A percentile compares a stretch with the other conserved stretches of the same genome.
phyloP scores from a whole-genome alignment of 1,140 invertebrate genomes.

The Chymomyza costata region DNA sequence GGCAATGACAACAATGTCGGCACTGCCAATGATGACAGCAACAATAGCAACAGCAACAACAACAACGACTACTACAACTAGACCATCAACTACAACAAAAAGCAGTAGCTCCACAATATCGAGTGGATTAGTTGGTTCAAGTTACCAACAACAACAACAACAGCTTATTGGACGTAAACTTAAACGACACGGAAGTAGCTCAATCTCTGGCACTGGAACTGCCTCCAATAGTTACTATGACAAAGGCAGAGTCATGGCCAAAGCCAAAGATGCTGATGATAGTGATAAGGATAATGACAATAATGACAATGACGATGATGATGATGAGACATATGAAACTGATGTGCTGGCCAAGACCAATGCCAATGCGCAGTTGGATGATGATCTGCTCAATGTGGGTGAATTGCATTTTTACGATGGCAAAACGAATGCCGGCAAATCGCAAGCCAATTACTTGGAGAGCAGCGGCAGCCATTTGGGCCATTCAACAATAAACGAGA shows the following conservation, averaged over 20 bases:
- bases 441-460: slow-evolving; percentile 31
- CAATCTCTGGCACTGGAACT: slow-evolving; percentile 1
- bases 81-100: slow-evolving; percentile 9
- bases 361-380: neutral
- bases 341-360: neutral
- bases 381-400: slow-evolving; percentile 18
- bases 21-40: slow-evolving; percentile 10
- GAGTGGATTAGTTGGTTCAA: no score
- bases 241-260: slow-evolving; percentile 16
- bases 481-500: slow-evolving; percentile 17
- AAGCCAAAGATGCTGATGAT: neutral
- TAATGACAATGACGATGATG: neutral
- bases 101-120: neutral
- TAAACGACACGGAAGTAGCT: slow-evolving; percentile 38
- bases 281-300: neutral
- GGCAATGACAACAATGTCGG: neutral
- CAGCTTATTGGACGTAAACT: slow-evolving; percentile 39
- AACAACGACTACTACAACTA: slow-evolving; percentile 1
- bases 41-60: slow-evolving; percentile 15
- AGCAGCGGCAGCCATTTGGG: slow-evolving; percentile 14
- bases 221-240: slow-evolving; percentile 23
- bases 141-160: neutral
- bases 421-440: slow-evolving; percentile 8
- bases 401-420: slow-evolving; percentile 49
- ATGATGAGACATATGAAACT: no score